Evolutionary conservation across 2,797 vertebrate species (phyloP), one percentile per base, ranked within the genome.

Genomic region (Xenopus petersii): DNA sequence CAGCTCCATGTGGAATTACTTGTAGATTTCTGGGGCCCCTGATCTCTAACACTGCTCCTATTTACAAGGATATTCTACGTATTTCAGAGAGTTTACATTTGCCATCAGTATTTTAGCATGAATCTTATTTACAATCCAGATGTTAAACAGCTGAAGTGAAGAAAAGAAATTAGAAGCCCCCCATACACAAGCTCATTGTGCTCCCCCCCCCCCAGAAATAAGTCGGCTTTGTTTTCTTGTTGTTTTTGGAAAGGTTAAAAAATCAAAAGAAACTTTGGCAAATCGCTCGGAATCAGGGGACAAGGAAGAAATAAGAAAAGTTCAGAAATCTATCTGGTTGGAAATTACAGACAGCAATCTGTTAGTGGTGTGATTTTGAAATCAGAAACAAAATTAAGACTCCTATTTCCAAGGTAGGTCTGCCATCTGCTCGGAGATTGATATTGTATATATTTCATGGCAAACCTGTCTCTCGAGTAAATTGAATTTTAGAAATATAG

Each of bases 371-470:
- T 58, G 66, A 69, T 78, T 78, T 68, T 70, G 30, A 73, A 67
- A 64, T 72, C 61, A 69, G 70, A 72, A 68, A 73, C 64, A 77
- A 73, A 78, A 78, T 73, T 73, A 79, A 66, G 58, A 78, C 64
- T 78, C 68, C 64, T 42, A 73, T 78, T 73, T 73, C 59, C 75
- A 78, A 68, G 64, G 61, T 26, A 66, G 76, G 54, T 56, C 58
- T 70, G 64, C 71, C 76, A 74, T 79, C 76, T 74, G 76, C 67
- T 79, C 71, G 26, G 56, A 56, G 60, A 60, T 63, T 64, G 54
- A 48, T 49, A 64, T 59, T 59, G 64, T 70, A 74, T 42, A 42
- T 42, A 79, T 79, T 70, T 74, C 46, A 69, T 64, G 24, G 17
- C 46, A 64, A 51, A 15, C 36, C 67, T 56, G 71, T 79, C 71